Evolutionary conservation across 1,140 invertebrate species (phyloP).

Genomic region (Amyelois transitella): DNA sequence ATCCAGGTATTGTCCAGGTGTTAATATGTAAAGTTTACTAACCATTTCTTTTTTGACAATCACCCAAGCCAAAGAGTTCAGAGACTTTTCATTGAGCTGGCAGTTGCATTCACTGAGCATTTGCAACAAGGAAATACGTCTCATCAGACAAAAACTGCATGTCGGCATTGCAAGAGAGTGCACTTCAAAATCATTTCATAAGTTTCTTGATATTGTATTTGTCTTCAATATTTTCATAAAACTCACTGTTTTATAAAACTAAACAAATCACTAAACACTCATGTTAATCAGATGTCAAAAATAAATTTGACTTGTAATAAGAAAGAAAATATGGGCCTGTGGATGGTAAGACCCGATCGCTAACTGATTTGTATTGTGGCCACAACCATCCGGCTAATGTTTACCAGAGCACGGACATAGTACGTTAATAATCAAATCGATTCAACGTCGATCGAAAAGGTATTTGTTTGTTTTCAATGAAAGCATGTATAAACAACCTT

Average conservation of each 20-base stretch:
- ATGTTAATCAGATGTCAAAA: too few relatives aligned
- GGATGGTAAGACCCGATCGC: constrained; percentile 19
- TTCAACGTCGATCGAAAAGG: constrained; percentile 31
- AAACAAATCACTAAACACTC: too few relatives aligned
- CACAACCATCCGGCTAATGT: constrained; percentile 39
- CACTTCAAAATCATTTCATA: neutral
- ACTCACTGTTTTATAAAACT: too few relatives aligned
- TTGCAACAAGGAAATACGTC: constrained; percentile 22
- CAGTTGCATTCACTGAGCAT: constrained; percentile 18
- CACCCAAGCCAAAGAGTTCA: constrained; percentile 21
- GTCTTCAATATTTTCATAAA: too few relatives aligned
- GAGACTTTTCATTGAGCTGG: constrained; percentile 15
- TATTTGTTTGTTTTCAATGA: constrained; percentile 54
- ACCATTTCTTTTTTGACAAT: constrained; percentile 23
- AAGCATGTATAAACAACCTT: constrained; percentile 33
- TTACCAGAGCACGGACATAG: constrained; percentile 43
- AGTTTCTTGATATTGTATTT: too few relatives aligned
- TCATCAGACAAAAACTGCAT: constrained; percentile 21
- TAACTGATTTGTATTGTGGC: constrained; percentile 26
- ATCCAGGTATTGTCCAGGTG: neutral
- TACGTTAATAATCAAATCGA: constrained; percentile 49
- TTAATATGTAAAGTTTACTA: constrained; percentile 5
- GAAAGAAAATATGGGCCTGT: neutral
- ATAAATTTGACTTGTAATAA: neutral
- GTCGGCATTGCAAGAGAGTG: constrained; percentile 12